A percentile compares a stretch with the other conserved stretches of the same genome.
Conservation (phyloP, 2,113 vertebrate genomes). For the Alaudala cheleensis region DNA sequence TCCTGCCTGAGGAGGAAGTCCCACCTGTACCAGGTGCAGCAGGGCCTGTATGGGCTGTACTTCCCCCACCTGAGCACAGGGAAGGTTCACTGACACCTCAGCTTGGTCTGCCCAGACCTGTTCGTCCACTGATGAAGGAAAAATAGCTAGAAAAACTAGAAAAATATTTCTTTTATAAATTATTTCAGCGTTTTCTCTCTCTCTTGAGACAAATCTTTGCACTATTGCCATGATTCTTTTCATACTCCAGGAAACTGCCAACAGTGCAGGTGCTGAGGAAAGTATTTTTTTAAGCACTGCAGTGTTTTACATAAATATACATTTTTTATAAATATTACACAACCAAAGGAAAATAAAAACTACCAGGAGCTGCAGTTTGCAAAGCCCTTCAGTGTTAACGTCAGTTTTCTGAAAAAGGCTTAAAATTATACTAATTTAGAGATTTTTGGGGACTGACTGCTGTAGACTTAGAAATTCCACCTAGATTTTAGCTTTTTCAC, state of each 20-base stretch:
- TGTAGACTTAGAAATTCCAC: neutral
- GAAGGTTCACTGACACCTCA: slow-evolving; percentile 25
- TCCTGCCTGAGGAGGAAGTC: slow-evolving; percentile 48
- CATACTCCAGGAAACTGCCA: neutral
- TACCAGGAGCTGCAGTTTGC: neutral
- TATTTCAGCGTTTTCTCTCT: neutral
- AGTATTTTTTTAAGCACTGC: neutral
- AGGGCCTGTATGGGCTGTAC: slow-evolving; percentile 2
- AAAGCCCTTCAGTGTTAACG: neutral
- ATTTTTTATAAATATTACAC: neutral
- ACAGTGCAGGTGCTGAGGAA: neutral
- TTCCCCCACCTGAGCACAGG: slow-evolving; percentile 54
- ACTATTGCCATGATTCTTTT: neutral
- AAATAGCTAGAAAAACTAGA: neutral
- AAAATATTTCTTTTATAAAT: neutral
- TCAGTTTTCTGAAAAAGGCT: neutral
- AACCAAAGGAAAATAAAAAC: neutral
- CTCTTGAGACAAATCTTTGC: neutral
- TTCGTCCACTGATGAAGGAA: neutral
- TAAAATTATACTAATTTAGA: neutral
- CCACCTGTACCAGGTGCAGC: slow-evolving; percentile 48
- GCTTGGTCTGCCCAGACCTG: neutral
- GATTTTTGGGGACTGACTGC: neutral
- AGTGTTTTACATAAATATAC: neutral
- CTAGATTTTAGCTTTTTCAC: neutral